Conservation (phyloP, 2,797 vertebrate species). For the Oophaga sylvatica region DNA sequence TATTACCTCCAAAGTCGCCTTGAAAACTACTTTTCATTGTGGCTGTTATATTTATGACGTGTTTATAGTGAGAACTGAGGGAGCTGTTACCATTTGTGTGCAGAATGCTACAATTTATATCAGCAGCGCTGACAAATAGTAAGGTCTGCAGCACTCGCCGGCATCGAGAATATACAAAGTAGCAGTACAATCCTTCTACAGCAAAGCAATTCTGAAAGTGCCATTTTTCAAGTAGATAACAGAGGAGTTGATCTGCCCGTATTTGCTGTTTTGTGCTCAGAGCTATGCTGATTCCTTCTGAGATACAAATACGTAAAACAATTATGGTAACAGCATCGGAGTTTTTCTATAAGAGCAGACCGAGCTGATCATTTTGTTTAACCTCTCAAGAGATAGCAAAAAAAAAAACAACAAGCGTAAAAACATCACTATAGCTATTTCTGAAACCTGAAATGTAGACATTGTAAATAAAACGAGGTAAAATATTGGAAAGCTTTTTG, state of each 20-base stretch:
- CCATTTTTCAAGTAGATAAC: conserved; percentile 40
- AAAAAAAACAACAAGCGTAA: background rate
- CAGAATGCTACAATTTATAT: conserved; percentile 24
- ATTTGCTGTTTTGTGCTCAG: conserved; percentile 17
- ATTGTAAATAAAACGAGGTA: background rate
- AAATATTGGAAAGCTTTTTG: background rate
- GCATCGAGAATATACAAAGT: conserved; percentile 20
- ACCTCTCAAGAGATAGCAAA: background rate
- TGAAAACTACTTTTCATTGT: background rate
- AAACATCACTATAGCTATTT: background rate
- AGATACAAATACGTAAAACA: conserved; percentile 49
- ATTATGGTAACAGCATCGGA: conserved; percentile 25
- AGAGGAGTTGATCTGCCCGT: conserved; percentile 8
- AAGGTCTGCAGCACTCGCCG: background rate
- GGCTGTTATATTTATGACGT: conserved; percentile 5
- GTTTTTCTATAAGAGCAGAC: background rate
- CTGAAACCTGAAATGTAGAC: background rate
- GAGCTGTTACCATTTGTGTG: conserved; percentile 28
- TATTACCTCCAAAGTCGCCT: background rate
- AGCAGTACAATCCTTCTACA: background rate
- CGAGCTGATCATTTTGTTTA: conserved; percentile 32
- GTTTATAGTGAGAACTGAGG: conserved; percentile 25
- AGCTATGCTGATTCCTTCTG: conserved; percentile 14
- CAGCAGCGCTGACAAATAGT: conserved; percentile 9
- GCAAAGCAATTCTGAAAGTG: conserved; percentile 24